Percentiles rank a stretch among this genome's conserved stretches.
Evolutionary conservation across 2,888 invertebrate genomes (phyloP).

Genomic region (Chymomyza procnemis): DNA sequence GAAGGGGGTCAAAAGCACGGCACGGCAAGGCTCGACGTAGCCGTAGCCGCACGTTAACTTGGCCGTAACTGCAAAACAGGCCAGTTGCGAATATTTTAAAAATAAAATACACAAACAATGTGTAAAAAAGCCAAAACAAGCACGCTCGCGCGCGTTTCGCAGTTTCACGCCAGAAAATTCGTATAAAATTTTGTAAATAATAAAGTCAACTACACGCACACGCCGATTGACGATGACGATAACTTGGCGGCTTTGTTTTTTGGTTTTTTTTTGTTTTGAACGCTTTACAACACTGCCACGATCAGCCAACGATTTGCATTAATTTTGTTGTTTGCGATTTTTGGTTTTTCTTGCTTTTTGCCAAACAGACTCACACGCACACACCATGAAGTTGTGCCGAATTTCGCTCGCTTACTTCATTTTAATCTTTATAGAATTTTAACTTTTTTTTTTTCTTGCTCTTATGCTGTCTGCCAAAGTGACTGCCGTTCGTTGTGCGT

Average conservation of each 20-base stretch:
- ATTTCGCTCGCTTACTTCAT: background rate
- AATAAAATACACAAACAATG: slow-evolving; percentile 55
- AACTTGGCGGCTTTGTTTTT: no score
- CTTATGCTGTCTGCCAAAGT: slow-evolving; percentile 6
- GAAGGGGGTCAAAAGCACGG: background rate
- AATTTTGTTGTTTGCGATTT: no score
- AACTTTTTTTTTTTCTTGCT: background rate
- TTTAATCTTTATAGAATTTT: slow-evolving; percentile 5
- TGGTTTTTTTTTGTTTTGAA: no score
- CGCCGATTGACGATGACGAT: no score
- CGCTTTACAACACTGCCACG: no score
- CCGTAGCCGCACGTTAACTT: background rate
- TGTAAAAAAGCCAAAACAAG: slow-evolving; percentile 38
- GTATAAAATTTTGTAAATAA: slow-evolving; percentile 65
- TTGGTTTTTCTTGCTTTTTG: no score
- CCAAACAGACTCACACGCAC: slow-evolving; percentile 23
- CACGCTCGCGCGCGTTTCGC: slow-evolving; percentile 43
- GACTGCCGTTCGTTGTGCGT: slow-evolving; percentile 49
- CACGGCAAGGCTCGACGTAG: background rate
- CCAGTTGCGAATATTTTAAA: slow-evolving; percentile 36
- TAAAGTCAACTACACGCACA: slow-evolving; percentile 68
- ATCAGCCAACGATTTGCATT: no score
- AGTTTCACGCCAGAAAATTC: slow-evolving; percentile 37
- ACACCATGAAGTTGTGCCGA: slow-evolving; percentile 32
- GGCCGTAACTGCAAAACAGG: background rate